phyloP scores from a whole-genome alignment of 2,797 vertebrate species.

The Alfaro cultratus region DNA sequence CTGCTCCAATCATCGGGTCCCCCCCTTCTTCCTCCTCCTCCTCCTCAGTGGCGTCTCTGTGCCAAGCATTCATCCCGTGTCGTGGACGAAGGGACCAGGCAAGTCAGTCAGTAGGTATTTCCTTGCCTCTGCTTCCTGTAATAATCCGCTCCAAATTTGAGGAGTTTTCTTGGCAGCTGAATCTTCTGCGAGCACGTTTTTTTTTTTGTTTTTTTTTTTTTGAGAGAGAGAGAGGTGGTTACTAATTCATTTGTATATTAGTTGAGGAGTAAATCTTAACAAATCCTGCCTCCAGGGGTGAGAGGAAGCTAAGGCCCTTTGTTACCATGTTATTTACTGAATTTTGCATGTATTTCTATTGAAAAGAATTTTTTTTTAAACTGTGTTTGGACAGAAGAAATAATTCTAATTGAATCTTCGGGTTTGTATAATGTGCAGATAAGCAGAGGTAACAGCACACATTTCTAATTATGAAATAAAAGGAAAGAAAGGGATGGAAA shows the following conservation, averaged over 20 bases:
- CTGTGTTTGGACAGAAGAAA: constrained; percentile 4
- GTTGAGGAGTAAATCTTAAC: constrained; percentile 48
- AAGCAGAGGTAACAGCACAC: constrained; percentile 8
- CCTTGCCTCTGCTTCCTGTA: constrained; percentile 67
- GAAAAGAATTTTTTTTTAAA: not conserved
- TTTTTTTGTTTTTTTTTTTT: not conserved
- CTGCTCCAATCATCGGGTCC: constrained; percentile 74
- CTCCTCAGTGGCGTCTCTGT: constrained; percentile 64
- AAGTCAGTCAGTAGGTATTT: constrained; percentile 77
- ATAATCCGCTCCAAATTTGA: constrained; percentile 60
- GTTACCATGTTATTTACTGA: constrained; percentile 37
- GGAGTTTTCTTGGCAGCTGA: constrained; percentile 63
- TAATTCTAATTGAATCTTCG: constrained; percentile 11
- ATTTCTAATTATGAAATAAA: not conserved
- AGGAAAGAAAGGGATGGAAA: too few relatives aligned
- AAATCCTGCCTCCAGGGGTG: constrained; percentile 42
- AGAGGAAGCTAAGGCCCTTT: constrained; percentile 53
- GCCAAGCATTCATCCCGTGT: constrained; percentile 77
- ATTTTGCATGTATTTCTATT: constrained; percentile 6
- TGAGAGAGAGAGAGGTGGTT: constrained; percentile 30
- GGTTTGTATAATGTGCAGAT: constrained; percentile 21
- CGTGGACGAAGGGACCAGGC: constrained; percentile 71
- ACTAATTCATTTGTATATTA: constrained; percentile 68
- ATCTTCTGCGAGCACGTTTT: constrained; percentile 39
- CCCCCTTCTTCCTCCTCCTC: constrained; percentile 29